A percentile compares a stretch with the other conserved stretches of the same genome.
Conservation (phyloP, 92 coral and sea anemone genomes). For the Desmophyllum pertusum region DNA sequence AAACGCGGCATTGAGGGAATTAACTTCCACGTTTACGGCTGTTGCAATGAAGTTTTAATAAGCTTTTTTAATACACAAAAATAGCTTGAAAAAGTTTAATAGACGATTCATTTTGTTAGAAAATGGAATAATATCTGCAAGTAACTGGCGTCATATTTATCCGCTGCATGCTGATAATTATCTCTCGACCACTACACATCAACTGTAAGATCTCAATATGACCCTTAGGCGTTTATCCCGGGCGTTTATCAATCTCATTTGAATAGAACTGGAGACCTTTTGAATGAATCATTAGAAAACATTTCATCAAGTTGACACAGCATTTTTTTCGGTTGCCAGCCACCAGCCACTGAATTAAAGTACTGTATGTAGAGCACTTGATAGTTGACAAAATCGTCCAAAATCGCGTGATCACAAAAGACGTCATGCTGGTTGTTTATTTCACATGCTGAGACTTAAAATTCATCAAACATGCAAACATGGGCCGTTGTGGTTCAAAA, state of each 20-base stretch:
- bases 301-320: background rate
- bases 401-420: constrained; percentile 11
- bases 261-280: too few species aligned
- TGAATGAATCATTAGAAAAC: background rate
- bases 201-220: background rate
- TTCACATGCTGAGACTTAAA: background rate
- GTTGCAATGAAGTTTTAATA: background rate
- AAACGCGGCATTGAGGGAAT: background rate
- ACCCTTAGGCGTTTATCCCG: too few species aligned
- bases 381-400: background rate
- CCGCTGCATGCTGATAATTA: background rate
- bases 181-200: background rate
- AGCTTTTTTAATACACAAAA: background rate
- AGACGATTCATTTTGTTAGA: background rate
- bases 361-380: background rate
- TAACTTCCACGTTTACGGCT: background rate
- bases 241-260: too few species aligned
- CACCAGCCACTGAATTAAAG: background rate
- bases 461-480: background rate
- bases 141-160: background rate
- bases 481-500: background rate
- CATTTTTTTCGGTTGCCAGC: constrained; percentile 4
- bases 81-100: background rate
- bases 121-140: background rate
- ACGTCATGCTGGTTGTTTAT: constrained; percentile 7